Evolutionary conservation across 2,888 invertebrate genomes (phyloP).

Genomic region (Adelognathus sp.): DNA sequence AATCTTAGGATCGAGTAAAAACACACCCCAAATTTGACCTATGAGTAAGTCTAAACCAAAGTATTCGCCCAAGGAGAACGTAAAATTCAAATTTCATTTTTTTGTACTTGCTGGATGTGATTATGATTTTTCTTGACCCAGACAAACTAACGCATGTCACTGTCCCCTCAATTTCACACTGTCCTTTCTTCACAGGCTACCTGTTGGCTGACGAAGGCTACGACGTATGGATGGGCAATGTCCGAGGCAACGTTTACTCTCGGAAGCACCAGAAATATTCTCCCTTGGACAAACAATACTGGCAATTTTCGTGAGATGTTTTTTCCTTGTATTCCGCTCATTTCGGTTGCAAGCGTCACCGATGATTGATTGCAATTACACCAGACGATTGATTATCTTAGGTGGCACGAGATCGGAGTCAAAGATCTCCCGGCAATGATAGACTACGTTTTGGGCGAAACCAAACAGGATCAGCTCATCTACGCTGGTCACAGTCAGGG

Average conservation of each 20-base stretch:
- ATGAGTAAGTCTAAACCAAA: too few relatives aligned
- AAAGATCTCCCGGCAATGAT: slow-evolving; percentile 85
- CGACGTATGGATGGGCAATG: slow-evolving; percentile 84
- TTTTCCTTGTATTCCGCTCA: not conserved
- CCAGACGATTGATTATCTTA: not conserved
- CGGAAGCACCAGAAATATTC: slow-evolving; percentile 81
- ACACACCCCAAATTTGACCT: too few relatives aligned
- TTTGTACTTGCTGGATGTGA: too few relatives aligned
- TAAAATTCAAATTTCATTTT: not conserved
- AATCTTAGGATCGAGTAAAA: too few relatives aligned
- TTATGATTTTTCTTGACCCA: too few relatives aligned
- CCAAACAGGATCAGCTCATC: slow-evolving; percentile 80
- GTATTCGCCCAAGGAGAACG: too few relatives aligned
- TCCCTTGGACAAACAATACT: slow-evolving; percentile 72
- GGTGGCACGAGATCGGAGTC: slow-evolving; percentile 84
- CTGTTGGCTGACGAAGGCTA: slow-evolving; percentile 74
- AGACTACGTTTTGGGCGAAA: slow-evolving; percentile 82
- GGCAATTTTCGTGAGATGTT: slow-evolving; percentile 76
- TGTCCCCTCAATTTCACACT: not conserved
- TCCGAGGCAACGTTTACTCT: slow-evolving; percentile 85
- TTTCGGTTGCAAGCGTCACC: not conserved
- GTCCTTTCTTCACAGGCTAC: slow-evolving; percentile 65
- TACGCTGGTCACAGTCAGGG: slow-evolving; percentile 86
- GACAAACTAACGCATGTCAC: not conserved
- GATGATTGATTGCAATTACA: too few relatives aligned